Conservation (phyloP, 2,797 vertebrate genomes). For the Acanthurus tractus region DNA sequence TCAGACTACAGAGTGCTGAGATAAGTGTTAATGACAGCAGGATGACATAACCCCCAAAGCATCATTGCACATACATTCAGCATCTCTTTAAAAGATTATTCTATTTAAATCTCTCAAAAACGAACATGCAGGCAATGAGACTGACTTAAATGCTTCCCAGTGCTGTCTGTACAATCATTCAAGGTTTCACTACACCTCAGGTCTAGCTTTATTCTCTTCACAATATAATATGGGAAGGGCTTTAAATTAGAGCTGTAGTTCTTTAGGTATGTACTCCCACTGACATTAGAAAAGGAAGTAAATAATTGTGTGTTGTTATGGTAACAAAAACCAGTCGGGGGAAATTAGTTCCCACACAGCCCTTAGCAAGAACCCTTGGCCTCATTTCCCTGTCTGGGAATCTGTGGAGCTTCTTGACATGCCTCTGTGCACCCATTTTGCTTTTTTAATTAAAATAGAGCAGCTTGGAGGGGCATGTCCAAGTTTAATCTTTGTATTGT, state of each 20-base stretch:
- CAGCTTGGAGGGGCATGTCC: conserved; percentile 55
- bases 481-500: conserved; percentile 74
- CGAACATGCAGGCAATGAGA: not conserved
- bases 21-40: conserved; percentile 51
- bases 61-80: conserved; percentile 11
- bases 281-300: conserved; percentile 80
- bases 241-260: conserved; percentile 25
- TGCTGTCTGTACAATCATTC: not conserved
- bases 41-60: conserved; percentile 37
- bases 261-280: conserved; percentile 71
- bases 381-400: conserved; percentile 69
- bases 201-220: conserved; percentile 14
- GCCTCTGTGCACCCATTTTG: conserved; percentile 74
- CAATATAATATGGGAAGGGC: conserved; percentile 1
- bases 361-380: conserved; percentile 59
- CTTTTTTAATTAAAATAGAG: conserved; percentile 80
- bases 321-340: conserved; percentile 70
- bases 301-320: conserved; percentile 85
- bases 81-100: not conserved
- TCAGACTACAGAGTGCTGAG: conserved; percentile 37
- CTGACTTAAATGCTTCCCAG: not conserved
- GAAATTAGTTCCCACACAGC: conserved; percentile 74
- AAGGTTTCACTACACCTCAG: not conserved
- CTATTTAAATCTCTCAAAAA: not conserved
- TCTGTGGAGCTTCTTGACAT: conserved; percentile 71